Evolutionary conservation across 2,797 vertebrate genomes (phyloP).

Genomic region (Darevskia nairensis): DNA sequence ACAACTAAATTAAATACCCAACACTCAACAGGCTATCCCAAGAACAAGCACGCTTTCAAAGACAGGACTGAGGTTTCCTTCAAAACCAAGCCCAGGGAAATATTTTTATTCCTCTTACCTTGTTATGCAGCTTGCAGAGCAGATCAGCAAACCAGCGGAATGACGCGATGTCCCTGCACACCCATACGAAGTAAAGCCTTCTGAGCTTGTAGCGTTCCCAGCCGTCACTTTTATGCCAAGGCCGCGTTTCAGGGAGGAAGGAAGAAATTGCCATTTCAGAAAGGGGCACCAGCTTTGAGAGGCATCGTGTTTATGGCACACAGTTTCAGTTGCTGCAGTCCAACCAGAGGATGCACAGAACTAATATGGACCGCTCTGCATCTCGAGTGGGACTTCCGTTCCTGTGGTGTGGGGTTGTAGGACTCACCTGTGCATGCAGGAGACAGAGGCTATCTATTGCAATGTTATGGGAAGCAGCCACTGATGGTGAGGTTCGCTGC

Average conservation of each 20-base stretch:
- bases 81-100: neutral
- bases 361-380: no score
- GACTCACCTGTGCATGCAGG: neutral
- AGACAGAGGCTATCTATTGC: neutral
- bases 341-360: neutral
- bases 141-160: conserved; percentile 98
- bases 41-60: neutral
- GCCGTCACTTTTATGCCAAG: conserved; percentile 82
- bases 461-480: neutral
- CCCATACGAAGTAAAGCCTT: conserved; percentile 96
- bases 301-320: conserved; percentile 6
- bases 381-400: neutral
- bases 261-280: conserved; percentile 39
- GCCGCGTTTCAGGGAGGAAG: conserved; percentile 17
- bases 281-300: conserved; percentile 29
- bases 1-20: neutral
- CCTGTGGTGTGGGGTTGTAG: neutral
- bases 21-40: no score
- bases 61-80: neutral
- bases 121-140: conserved; percentile 88
- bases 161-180: conserved; percentile 92
- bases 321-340: neutral
- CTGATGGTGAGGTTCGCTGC: neutral
- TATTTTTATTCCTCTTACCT: conserved; percentile 79
- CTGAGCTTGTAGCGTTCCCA: conserved; percentile 90